A percentile compares a stretch with the other conserved stretches of the same genome.
Evolutionary conservation across 2,797 vertebrate species (phyloP).

Genomic region (Propithecus deckenii): DNA sequence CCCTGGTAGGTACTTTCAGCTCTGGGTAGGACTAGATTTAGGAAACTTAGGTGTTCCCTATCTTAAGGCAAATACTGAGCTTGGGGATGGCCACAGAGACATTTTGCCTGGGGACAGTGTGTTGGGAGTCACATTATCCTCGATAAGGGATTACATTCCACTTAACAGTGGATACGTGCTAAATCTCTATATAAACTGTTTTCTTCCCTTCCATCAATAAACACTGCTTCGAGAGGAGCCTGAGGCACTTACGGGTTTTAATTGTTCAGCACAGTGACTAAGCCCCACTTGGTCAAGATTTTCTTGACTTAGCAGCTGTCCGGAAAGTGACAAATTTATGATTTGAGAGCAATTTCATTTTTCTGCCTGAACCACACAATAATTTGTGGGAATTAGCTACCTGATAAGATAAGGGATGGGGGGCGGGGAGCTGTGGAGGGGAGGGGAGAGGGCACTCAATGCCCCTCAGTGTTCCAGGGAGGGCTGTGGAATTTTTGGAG

Average conservation of each 20-base stretch:
- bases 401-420: slow-evolving; percentile 86
- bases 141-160: slow-evolving; percentile 78
- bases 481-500: slow-evolving; percentile 80
- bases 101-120: slow-evolving; percentile 53
- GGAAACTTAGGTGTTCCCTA: background rate
- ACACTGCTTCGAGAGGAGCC: slow-evolving; percentile 73
- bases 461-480: slow-evolving; percentile 78
- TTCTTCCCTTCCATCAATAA: slow-evolving; percentile 76
- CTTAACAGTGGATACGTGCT: slow-evolving; percentile 79
- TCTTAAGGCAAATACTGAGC: background rate
- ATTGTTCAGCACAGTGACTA: slow-evolving; percentile 81
- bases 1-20: background rate
- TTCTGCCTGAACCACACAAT: slow-evolving; percentile 79
- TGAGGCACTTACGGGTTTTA: slow-evolving; percentile 77
- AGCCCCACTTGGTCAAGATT: slow-evolving; percentile 84
- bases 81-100: background rate
- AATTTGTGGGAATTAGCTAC: slow-evolving; percentile 88
- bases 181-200: slow-evolving; percentile 80
- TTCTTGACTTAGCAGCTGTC: slow-evolving; percentile 84
- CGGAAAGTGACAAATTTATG: slow-evolving; percentile 86
- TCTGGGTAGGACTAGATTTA: background rate
- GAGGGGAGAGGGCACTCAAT: slow-evolving; percentile 73
- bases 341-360: slow-evolving; percentile 84
- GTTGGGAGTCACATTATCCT: slow-evolving; percentile 70
- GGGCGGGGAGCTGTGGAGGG: slow-evolving; percentile 25